A percentile compares a stretch with the other conserved stretches of the same genome.
Conservation (phyloP, 2,113 vertebrate species). For the Camarhynchus parvulus region DNA sequence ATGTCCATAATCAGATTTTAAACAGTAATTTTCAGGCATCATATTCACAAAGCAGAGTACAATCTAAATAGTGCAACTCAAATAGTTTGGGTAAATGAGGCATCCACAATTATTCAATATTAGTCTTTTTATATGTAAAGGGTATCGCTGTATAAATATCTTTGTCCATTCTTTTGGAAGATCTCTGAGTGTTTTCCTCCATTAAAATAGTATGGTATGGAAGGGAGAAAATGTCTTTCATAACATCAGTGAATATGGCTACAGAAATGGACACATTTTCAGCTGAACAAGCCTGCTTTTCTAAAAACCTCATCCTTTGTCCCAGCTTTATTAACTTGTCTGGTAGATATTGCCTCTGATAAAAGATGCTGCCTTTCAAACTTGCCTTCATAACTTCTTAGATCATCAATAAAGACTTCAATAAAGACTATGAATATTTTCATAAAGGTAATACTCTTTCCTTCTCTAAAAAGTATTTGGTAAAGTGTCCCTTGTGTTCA, state of each 20-base stretch:
- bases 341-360: not conserved
- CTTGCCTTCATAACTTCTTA: not conserved
- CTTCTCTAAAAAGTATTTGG: not conserved
- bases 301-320: not conserved
- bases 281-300: not conserved
- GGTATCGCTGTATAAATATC: not conserved
- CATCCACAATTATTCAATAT: not conserved
- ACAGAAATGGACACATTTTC: not conserved
- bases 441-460: not conserved
- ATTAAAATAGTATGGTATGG: not conserved
- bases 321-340: slow-evolving; percentile 20
- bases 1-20: not conserved
- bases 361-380: slow-evolving; percentile 1
- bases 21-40: not conserved
- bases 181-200: not conserved
- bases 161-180: not conserved
- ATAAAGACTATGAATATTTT: not conserved
- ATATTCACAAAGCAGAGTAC: not conserved
- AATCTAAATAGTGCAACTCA: not conserved
- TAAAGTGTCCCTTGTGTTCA: not conserved
- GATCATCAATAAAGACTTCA: not conserved
- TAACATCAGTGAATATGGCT: not conserved
- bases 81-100: not conserved
- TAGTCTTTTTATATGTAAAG: not conserved
- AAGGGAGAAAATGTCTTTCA: not conserved